These are phyloP conservation scores for Rhabdophis nuchalis DNA, from an alignment of 2,797 vertebrate genomes.

Conservation along the genomic window DNA sequence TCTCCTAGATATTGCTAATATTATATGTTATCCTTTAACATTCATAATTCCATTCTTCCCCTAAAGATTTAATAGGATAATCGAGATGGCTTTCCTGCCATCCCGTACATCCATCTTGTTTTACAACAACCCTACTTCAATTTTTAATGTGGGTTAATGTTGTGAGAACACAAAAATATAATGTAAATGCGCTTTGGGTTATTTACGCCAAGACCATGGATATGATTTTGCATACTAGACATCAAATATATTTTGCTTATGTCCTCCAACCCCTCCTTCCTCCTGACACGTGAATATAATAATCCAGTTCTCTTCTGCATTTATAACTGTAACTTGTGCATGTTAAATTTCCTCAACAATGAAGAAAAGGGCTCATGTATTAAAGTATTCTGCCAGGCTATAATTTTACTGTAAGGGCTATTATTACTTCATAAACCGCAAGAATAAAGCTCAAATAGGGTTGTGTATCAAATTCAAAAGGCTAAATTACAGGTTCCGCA, in stretches of 20 bases:
- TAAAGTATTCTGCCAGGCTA: slow-evolving; percentile 43
- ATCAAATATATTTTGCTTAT: background rate
- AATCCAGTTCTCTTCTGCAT: background rate
- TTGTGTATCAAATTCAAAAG: slow-evolving; percentile 38
- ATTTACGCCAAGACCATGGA: background rate
- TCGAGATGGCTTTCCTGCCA: too few species aligned
- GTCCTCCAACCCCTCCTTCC: background rate
- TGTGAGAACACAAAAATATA: background rate
- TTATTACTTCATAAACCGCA: slow-evolving; percentile 49
- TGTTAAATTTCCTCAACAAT: slow-evolving; percentile 46
- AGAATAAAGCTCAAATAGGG: slow-evolving; percentile 40
- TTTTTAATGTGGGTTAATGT: background rate
- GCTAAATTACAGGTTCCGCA: slow-evolving; percentile 45
- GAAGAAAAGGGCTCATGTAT: slow-evolving; percentile 20
- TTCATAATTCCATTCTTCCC: too few species aligned
- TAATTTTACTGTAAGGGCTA: slow-evolving; percentile 53
- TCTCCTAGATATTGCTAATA: too few species aligned
- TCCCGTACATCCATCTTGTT: too few species aligned
- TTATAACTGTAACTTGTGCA: slow-evolving; percentile 43
- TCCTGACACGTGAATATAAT: background rate
- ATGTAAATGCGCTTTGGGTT: background rate
- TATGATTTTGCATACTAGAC: background rate
- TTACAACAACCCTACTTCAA: too few species aligned
- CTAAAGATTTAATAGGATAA: too few species aligned
- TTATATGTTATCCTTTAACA: too few species aligned